Conservation (phyloP, 1,140 invertebrate genomes). For the Choristoneura fumiferana region DNA sequence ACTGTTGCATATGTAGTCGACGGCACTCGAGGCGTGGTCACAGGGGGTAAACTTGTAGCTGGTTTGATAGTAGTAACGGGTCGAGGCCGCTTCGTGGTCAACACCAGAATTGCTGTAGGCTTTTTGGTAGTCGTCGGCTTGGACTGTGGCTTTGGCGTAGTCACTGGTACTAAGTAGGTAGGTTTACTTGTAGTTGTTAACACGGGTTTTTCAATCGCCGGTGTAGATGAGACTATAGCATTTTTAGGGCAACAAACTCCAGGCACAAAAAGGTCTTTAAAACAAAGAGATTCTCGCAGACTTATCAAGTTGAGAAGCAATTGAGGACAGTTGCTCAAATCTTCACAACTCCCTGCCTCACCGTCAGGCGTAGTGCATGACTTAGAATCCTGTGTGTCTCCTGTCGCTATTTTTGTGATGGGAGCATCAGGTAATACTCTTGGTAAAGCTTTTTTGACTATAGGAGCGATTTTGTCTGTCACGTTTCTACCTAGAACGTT, state of each 20-base stretch:
- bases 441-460: constrained; percentile 83
- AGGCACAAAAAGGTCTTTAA: constrained; percentile 94
- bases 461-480: constrained; percentile 87
- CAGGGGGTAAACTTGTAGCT: constrained; percentile 35
- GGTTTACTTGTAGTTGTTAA: constrained; percentile 65
- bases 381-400: constrained; percentile 50
- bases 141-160: constrained; percentile 59
- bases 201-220: constrained; percentile 54
- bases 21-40: constrained; percentile 52
- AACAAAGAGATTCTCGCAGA: constrained; percentile 92
- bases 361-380: constrained; percentile 90
- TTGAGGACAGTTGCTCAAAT: constrained; percentile 93
- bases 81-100: constrained; percentile 62
- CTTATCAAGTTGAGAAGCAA: constrained; percentile 89
- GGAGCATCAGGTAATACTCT: constrained; percentile 64
- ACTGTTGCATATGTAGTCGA: constrained; percentile 36
- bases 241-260: constrained; percentile 92
- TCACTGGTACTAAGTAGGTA: constrained; percentile 70
- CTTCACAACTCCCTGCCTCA: constrained; percentile 89
- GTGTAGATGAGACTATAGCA: constrained; percentile 55
- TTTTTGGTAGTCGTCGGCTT: constrained; percentile 64
- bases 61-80: constrained; percentile 28
- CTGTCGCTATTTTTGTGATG: constrained; percentile 64
- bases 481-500: constrained; percentile 89
- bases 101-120: constrained; percentile 62